These are phyloP conservation scores for Poecilus cupreus DNA, from an alignment of 2,888 invertebrate genomes.

Conservation along the genomic window DNA sequence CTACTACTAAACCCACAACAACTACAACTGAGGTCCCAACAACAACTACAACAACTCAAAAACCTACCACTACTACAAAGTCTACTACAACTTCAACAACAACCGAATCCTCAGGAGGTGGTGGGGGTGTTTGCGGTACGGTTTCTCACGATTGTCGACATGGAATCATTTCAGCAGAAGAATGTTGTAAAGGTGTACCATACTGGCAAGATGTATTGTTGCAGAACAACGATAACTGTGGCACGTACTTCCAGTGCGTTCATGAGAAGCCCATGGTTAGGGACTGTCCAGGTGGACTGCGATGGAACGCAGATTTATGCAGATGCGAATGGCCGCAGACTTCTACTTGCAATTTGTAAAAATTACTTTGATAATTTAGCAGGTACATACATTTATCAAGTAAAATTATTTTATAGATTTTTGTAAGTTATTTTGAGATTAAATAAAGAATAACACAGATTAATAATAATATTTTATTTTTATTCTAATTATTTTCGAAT, in stretches of 20 bases:
- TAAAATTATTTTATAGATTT: too few relatives aligned
- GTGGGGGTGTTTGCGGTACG: neutral
- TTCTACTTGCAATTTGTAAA: slow-evolving; percentile 23
- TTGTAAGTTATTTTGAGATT: too few relatives aligned
- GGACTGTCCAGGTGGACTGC: slow-evolving; percentile 51
- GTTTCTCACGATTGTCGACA: slow-evolving; percentile 22
- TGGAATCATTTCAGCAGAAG: slow-evolving; percentile 37
- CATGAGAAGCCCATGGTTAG: slow-evolving; percentile 43
- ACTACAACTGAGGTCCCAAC: neutral
- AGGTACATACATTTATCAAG: too few relatives aligned
- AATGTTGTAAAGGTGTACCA: slow-evolving; percentile 46
- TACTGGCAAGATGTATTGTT: slow-evolving; percentile 33
- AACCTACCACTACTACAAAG: neutral
- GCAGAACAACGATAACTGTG: slow-evolving; percentile 30
- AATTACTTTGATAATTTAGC: too few relatives aligned
- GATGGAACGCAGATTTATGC: slow-evolving; percentile 44
- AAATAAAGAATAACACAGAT: too few relatives aligned
- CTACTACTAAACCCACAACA: neutral
- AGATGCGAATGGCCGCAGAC: slow-evolving; percentile 37
- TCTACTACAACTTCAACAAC: neutral
- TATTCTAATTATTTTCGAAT: too few relatives aligned
- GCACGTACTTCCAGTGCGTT: slow-evolving; percentile 44
- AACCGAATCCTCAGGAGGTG: neutral
- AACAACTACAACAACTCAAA: neutral
- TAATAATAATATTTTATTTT: too few relatives aligned